A percentile compares a stretch with the other conserved stretches of the same genome.
Evolutionary conservation across 2,113 vertebrate species (phyloP).

Genomic region (Cyanoramphus novaezelandiae): DNA sequence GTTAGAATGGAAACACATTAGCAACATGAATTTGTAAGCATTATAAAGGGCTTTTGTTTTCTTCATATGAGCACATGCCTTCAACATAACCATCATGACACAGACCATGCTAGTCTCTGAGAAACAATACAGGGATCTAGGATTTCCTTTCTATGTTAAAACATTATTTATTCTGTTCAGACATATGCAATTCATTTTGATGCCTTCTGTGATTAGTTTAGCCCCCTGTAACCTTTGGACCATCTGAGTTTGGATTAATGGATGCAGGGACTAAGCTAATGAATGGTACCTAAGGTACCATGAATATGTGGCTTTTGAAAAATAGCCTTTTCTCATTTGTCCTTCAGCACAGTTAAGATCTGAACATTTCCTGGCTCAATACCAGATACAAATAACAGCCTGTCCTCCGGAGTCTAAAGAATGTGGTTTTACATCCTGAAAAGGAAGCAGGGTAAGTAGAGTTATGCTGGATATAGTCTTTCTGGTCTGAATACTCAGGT

Average conservation of each 20-base stretch:
- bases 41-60: neutral
- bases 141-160: neutral
- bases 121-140: neutral
- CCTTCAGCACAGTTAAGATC: neutral
- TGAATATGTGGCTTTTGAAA: neutral
- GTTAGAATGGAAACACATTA: constrained; percentile 30
- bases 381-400: neutral
- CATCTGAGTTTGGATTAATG: neutral
- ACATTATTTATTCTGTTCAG: neutral
- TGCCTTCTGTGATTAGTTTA: neutral
- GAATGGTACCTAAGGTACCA: neutral
- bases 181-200: neutral
- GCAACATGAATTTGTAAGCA: neutral
- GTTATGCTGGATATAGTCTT: neutral
- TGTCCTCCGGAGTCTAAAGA: neutral
- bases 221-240: neutral
- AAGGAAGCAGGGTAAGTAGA: neutral
- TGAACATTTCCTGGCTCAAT: neutral
- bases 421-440: neutral
- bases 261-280: neutral
- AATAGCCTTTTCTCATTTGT: neutral
- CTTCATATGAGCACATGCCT: neutral
- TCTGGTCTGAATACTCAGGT: neutral
- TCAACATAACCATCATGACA: neutral
- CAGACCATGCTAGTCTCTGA: neutral